These are phyloP conservation scores for Rosalia funebris DNA, from an alignment of 2,888 invertebrate species.

Conservation along the genomic window DNA sequence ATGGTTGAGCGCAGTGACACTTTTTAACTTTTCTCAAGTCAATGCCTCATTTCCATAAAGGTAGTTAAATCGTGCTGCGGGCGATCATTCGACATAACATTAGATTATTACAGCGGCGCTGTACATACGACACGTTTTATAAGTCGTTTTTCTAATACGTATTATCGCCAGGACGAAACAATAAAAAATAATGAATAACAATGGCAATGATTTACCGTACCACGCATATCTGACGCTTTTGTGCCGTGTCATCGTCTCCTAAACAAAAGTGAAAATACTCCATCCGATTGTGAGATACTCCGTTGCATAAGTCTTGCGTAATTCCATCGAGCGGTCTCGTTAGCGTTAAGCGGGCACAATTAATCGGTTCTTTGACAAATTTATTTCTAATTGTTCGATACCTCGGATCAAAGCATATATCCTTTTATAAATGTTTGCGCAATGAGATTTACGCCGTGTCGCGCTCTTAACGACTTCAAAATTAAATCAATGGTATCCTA, in stretches of 20 bases:
- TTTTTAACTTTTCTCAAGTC: not conserved
- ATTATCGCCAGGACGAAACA: conserved; percentile 6
- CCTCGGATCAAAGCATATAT: conserved; percentile 4
- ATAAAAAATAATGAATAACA: not conserved
- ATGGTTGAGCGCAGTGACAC: not conserved
- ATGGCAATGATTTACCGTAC: conserved; percentile 1
- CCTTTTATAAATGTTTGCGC: conserved; percentile 7
- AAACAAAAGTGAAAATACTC: conserved; percentile 18
- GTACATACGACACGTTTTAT: not conserved
- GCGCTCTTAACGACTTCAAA: too few relatives aligned
- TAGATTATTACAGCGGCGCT: not conserved
- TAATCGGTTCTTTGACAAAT: conserved; percentile 19
- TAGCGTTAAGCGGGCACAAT: conserved; percentile 6
- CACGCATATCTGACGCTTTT: conserved; percentile 3
- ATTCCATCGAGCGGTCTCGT: conserved; percentile 12
- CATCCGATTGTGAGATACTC: not conserved
- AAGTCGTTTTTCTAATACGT: not conserved
- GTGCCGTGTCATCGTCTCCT: not conserved
- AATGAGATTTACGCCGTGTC: too few relatives aligned
- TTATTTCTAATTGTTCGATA: conserved; percentile 8
- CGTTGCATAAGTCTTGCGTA: not conserved
- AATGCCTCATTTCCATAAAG: not conserved
- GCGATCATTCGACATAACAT: not conserved
- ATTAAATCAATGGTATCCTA: too few relatives aligned
- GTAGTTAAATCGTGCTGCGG: not conserved